Evolutionary conservation across 1,140 invertebrate genomes (phyloP), one percentile per base, ranked within the genome.

Genomic region (Drosophila auraria): DNA sequence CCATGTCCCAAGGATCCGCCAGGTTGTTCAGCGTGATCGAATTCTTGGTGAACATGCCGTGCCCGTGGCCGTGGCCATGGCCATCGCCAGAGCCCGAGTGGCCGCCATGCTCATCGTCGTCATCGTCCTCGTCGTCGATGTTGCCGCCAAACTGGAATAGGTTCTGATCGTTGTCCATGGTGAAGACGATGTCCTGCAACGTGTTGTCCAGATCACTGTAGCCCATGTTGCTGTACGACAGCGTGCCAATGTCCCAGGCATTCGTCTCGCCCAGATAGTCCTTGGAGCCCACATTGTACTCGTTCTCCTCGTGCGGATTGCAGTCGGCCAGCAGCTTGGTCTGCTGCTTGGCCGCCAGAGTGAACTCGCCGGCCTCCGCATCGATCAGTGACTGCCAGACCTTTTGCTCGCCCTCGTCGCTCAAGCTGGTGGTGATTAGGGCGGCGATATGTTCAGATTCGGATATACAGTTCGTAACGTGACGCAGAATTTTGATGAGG

Each of bases 401-500:
- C 58, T 82, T 68, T 4, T 79, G 57, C 38, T 92, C 91, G 42
- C 40, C 25, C 23, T 87, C 92, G 62, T 91, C 75, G 30, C 23
- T 80, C 38, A 93, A 50, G 68, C 77, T 93, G 30, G 72, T 68
- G 57, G 83, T 58, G 53, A 93, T 91, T 76, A 93, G 79, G 71
- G 91, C 82, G 78, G 86, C 87, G 82, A 93, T 89, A 92, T 92
- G 83, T 82, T 92, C 83, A 63, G 91, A 93, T 78, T 87, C 89
- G 71, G 81, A 82, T 84, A 92, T 87, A 82, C 78, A 91, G 62
- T 76, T 83, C 51, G 84, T 82, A 59, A 93, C 83, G 79, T 91
- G 78, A 57, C 80, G 79, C 7, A 93, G 70, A 47, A 97, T 96
- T 92, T 95, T 95, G 60, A 96, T 96, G 73, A 97, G 92, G 93